A percentile compares a stretch with the other conserved stretches of the same genome.
Evolutionary conservation across 2,797 vertebrate species (phyloP).

Genomic region (Bufotes viridis): DNA sequence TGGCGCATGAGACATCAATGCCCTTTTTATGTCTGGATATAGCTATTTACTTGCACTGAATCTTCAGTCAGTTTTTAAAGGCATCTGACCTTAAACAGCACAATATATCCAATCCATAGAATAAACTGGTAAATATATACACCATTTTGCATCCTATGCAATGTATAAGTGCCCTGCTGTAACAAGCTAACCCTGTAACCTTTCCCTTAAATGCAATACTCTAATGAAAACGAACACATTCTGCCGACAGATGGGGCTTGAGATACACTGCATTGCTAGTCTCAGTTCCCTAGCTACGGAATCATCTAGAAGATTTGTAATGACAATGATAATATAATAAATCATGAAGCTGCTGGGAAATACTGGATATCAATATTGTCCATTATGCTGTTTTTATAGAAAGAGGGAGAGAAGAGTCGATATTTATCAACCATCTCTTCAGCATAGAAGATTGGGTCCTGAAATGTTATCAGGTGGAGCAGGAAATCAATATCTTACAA

Average conservation of each 20-base stretch:
- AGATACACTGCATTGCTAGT: slow-evolving; percentile 23
- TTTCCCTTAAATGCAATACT: not conserved
- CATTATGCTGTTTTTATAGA: slow-evolving; percentile 53
- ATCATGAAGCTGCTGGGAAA: slow-evolving; percentile 51
- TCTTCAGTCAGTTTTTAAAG: not conserved
- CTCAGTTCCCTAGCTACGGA: slow-evolving; percentile 19
- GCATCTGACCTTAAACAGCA: not conserved
- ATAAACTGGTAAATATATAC: not conserved
- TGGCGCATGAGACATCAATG: not conserved
- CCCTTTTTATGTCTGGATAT: not conserved
- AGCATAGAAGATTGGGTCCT: slow-evolving; percentile 44
- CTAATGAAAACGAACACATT: slow-evolving; percentile 13
- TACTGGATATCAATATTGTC: slow-evolving; percentile 57
- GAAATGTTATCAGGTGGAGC: slow-evolving; percentile 43
- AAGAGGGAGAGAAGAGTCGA: slow-evolving; percentile 21
- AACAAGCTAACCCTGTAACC: slow-evolving; percentile 15
- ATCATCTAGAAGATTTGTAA: slow-evolving; percentile 49
- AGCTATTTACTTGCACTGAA: not conserved
- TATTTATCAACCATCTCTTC: slow-evolving; percentile 56
- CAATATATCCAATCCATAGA: not conserved
- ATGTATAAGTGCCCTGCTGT: not conserved
- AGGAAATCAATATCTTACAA: slow-evolving; percentile 41
- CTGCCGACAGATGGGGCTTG: slow-evolving; percentile 25
- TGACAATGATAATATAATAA: slow-evolving; percentile 54
- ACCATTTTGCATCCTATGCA: not conserved